Percentiles rank a stretch among this genome's conserved stretches.
Conservation (phyloP, 2,888 invertebrate genomes). For the Axea sp. region DNA sequence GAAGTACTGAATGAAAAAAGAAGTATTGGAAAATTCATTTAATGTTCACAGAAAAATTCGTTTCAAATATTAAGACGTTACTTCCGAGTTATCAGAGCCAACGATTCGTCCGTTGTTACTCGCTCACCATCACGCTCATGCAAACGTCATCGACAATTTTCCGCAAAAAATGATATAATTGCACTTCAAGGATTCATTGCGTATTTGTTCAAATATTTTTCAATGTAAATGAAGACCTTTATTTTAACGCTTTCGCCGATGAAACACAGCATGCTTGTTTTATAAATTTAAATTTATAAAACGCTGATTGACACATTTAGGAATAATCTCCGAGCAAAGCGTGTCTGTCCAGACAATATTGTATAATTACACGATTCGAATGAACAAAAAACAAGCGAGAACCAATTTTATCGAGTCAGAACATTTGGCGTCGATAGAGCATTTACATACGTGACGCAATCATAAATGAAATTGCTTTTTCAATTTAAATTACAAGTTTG, state of each 20-base stretch:
- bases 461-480: conserved; percentile 28
- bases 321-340: conserved; percentile 3
- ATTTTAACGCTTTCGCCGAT: neutral
- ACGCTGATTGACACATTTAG: conserved; percentile 4
- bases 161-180: no score
- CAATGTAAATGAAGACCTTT: neutral
- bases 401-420: conserved; percentile 5
- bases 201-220: no score
- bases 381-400: neutral
- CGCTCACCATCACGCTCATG: no score
- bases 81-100: no score
- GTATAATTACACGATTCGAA: conserved; percentile 1
- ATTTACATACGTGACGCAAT: conserved; percentile 4
- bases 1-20: no score
- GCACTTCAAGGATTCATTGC: no score
- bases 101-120: no score
- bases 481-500: conserved; percentile 24
- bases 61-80: no score
- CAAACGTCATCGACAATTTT: no score
- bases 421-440: conserved; percentile 6
- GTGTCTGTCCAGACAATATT: neutral
- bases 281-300: neutral
- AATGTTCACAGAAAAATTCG: no score
- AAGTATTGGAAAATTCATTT: no score
- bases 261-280: neutral